Evolutionary conservation across 1,140 invertebrate genomes (phyloP), one percentile per base, ranked within the genome.

Genomic region (Brachionus asplanchnoidis): DNA sequence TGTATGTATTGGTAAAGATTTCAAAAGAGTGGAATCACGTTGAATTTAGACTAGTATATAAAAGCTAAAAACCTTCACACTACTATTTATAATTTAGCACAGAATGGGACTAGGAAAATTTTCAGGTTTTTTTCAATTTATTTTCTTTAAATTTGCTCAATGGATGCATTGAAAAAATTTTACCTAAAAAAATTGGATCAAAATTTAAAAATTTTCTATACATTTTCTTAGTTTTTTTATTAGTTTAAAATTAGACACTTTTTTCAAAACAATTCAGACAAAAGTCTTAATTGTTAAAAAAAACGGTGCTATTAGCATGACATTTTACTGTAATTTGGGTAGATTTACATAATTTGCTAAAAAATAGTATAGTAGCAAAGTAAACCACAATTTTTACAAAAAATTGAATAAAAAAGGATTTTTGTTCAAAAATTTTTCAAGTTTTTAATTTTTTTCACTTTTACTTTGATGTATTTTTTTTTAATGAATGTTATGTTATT

Each of bases 31-130:
- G 44, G 68, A 77, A 77, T 77, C 73, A 77, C 73, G 73, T 77
- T 77, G 73, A 77, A 77, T 32, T 68, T 68, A 68, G 53, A 70
- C 66, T 70, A 53, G 73, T 26, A 12, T 77, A 77, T 50, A 50
- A 77, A 50, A 77, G 46, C 73, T 77, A 77, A 77, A 23, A 77
- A 28, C 73, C 73, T 77, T 77, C 73, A 77, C 40, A 26, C 50
- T 50, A 14, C 23, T 46, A 50, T 53, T 77, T 46, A 23, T 50
- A 50, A 50, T 50, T 26, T 1, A 77, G n/a, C 20, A 28, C 42
- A 26, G 20, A 50, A 14, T 77, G 42, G 73, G 73, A 50, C 73
- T 77, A 77, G 7, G 70, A 75, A 75, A 75, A 20, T 75, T 75
- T 75, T 36, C n/a, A 17, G 17, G 42, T n/a, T 42, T 40, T 68